Conservation (phyloP, 2,113 vertebrate species). For the Manacus vitellinus region DNA sequence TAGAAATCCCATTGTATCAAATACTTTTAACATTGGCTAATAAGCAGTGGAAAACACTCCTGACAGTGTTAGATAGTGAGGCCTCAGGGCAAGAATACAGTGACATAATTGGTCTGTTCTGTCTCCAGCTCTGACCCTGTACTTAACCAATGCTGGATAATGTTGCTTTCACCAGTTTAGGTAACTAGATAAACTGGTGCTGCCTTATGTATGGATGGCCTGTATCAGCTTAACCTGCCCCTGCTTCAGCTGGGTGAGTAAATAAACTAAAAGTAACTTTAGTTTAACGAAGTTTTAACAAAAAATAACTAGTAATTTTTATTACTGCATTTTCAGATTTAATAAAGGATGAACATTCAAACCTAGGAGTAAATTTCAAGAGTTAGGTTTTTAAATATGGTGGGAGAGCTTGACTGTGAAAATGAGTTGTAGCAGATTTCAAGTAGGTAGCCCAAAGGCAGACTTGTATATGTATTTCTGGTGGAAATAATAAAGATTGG, state of each 20-base stretch:
- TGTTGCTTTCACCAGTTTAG: slow-evolving; percentile 16
- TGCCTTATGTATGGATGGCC: neutral
- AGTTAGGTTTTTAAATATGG: neutral
- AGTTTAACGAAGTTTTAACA: neutral
- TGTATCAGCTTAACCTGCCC: neutral
- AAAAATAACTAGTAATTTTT: neutral
- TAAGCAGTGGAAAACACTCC: neutral
- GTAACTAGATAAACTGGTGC: neutral
- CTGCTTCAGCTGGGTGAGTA: neutral
- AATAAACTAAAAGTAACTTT: neutral
- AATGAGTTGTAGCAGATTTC: neutral
- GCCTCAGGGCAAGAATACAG: neutral
- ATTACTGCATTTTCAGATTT: neutral
- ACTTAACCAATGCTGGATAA: neutral
- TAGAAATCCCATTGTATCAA: neutral
- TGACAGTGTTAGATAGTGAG: neutral
- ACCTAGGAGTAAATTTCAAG: neutral
- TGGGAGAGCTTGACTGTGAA: neutral
- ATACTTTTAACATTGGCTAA: neutral
- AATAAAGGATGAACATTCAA: neutral
- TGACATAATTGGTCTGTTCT: neutral
- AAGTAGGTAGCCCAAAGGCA: neutral
- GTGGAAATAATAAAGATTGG: neutral
- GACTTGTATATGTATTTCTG: neutral
- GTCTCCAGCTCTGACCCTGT: neutral